Evolutionary conservation across 2,888 invertebrate species (phyloP).

Genomic region (Sympetrum striolatum): DNA sequence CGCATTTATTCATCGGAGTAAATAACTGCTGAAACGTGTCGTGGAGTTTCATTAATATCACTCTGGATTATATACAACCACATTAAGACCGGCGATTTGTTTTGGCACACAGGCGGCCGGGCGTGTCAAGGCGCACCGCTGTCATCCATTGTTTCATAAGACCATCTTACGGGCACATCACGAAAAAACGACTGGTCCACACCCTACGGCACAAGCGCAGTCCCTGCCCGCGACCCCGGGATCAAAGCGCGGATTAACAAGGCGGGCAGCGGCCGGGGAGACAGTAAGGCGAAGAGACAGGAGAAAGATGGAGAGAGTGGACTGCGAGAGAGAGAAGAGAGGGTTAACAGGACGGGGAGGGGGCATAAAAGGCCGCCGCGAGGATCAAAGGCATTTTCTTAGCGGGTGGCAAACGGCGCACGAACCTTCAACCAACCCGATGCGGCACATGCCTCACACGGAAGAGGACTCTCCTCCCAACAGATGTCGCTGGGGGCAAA

Average conservation of each 20-base stretch:
- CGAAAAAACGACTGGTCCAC: too few relatives aligned
- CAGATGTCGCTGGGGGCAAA: neutral
- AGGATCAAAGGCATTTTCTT: neutral
- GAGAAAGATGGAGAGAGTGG: neutral
- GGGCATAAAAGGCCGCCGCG: neutral
- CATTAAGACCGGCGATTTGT: too few relatives aligned
- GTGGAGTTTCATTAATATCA: too few relatives aligned
- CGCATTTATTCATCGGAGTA: too few relatives aligned
- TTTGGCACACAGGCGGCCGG: too few relatives aligned
- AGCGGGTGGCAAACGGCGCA: neutral
- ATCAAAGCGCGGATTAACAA: neutral
- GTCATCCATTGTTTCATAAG: too few relatives aligned
- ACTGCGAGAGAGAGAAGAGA: neutral
- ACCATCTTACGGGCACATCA: too few relatives aligned
- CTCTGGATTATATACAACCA: too few relatives aligned
- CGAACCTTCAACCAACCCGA: neutral
- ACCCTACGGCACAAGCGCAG: too few relatives aligned
- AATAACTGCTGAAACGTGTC: too few relatives aligned
- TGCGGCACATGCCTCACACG: slow-evolving; percentile 3
- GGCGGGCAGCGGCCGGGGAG: neutral
- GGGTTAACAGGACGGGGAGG: neutral
- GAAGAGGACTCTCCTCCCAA: neutral
- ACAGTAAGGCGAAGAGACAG: neutral
- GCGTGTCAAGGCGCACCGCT: too few relatives aligned
- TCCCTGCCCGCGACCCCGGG: neutral